Conservation (phyloP, 2,113 vertebrate genomes). For the Sarotherodon lohbergeri region DNA sequence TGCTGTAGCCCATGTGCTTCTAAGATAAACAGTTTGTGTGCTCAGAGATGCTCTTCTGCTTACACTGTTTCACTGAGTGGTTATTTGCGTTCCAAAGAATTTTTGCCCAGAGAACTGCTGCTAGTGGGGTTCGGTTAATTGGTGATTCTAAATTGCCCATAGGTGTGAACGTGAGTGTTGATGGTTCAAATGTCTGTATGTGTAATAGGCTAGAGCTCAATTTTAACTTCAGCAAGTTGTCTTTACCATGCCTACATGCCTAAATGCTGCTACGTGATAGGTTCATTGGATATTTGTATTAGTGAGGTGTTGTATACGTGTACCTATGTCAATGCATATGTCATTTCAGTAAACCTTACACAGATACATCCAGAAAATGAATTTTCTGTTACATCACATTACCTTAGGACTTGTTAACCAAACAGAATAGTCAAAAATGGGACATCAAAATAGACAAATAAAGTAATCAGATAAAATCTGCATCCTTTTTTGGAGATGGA, state of each 20-base stretch:
- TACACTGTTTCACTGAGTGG: not conserved
- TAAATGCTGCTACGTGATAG: not conserved
- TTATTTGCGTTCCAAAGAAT: not conserved
- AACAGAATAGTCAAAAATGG: not conserved
- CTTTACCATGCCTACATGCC: not conserved
- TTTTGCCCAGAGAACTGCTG: not conserved
- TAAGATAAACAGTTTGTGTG: not conserved
- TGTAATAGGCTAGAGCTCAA: not conserved
- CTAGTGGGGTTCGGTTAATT: not conserved
- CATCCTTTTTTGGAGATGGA: not conserved
- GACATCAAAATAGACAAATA: not conserved
- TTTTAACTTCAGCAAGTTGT: not conserved
- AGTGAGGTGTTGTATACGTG: not conserved
- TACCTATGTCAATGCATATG: not conserved
- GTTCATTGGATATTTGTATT: not conserved
- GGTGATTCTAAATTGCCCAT: not conserved
- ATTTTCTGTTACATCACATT: not conserved
- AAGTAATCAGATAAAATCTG: not conserved
- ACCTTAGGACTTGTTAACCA: not conserved
- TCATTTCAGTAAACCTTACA: not conserved
- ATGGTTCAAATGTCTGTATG: not conserved
- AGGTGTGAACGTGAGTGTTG: not conserved
- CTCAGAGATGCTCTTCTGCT: not conserved
- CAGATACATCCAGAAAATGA: not conserved
- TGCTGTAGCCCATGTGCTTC: not conserved